A percentile compares a stretch with the other conserved stretches of the same genome.
Conservation (phyloP, 1,140 invertebrate species). For the Druon quercuslanigerum region DNA sequence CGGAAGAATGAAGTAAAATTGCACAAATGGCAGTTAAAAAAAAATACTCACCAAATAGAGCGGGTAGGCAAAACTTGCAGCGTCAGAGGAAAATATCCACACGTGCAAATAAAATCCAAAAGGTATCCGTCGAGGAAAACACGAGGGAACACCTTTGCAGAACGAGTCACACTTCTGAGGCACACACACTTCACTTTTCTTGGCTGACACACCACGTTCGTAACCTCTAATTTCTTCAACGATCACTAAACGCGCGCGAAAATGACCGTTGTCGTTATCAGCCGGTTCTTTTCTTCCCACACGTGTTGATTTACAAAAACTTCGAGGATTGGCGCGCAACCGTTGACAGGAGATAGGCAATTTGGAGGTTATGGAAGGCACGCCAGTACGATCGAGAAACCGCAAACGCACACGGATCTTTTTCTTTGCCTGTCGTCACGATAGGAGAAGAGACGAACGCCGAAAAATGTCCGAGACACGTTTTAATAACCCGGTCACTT, state of each 20-base stretch:
- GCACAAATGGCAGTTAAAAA: not conserved
- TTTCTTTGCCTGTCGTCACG: not conserved
- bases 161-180: not conserved
- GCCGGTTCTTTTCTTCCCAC: conserved; percentile 39
- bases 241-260: not conserved
- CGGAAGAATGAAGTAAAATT: not conserved
- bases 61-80: not conserved
- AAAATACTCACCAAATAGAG: not conserved
- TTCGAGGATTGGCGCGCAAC: conserved; percentile 40
- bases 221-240: conserved; percentile 3
- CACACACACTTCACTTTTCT: conserved; percentile 10
- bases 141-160: not conserved
- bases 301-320: conserved; percentile 33
- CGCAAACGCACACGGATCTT: conserved; percentile 18
- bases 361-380: conserved; percentile 55
- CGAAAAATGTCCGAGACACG: not conserved
- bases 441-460: not conserved
- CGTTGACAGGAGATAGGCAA: conserved; percentile 43
- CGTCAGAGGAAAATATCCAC: not conserved
- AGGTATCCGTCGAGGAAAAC: too few relatives aligned
- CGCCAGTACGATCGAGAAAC: conserved; percentile 33
- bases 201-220: not conserved
- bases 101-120: not conserved
- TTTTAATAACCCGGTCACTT: not conserved
- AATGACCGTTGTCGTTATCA: not conserved